Conservation (phyloP, 2,113 vertebrate species). For the Tyrannus savana region DNA sequence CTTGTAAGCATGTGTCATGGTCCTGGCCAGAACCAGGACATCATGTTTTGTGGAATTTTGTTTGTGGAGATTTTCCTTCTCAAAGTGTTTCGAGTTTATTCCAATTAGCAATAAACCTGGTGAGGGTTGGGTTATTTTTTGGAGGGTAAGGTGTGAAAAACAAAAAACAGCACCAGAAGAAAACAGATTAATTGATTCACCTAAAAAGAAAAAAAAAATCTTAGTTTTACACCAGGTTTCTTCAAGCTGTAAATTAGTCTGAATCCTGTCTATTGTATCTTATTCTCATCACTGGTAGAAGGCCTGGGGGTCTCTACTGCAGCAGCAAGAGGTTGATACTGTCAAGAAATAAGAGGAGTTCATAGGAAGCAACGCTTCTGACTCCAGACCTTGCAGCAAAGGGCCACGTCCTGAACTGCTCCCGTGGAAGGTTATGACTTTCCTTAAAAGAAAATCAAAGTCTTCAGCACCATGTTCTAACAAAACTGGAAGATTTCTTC, state of each 20-base stretch:
- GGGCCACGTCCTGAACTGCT: background rate
- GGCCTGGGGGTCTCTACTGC: background rate
- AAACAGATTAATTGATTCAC: rapidly evolving
- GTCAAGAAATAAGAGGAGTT: background rate
- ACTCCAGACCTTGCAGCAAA: background rate
- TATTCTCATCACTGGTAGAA: background rate
- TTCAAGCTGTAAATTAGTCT: background rate
- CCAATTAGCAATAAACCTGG: background rate
- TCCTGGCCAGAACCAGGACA: background rate
- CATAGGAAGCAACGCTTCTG: background rate
- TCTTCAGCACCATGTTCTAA: background rate
- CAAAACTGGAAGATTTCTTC: background rate
- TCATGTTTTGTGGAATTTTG: background rate
- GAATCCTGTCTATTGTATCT: background rate
- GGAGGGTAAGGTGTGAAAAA: background rate
- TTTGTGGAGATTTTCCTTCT: background rate
- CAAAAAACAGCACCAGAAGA: background rate
- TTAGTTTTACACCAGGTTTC: background rate
- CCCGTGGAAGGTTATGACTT: background rate
- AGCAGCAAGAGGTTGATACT: background rate
- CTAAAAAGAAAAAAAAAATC: background rate
- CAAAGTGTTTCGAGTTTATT: background rate
- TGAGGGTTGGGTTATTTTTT: background rate
- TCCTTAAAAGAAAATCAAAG: background rate
- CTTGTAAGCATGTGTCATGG: background rate